Conservation (phyloP, 1,140 invertebrate species). For the Drosophila willistoni region DNA sequence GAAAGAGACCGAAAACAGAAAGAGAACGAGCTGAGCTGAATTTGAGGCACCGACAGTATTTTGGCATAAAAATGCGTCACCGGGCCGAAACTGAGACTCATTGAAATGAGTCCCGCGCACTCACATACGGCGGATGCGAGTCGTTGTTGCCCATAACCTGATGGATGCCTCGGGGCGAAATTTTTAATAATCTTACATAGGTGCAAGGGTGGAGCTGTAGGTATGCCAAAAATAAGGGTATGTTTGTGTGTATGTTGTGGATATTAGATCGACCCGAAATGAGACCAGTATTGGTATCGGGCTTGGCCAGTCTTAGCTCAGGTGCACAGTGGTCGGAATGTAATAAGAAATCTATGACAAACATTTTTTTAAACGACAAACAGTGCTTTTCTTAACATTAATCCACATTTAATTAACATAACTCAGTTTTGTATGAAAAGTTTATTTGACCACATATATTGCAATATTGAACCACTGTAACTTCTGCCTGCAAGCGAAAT, state of each 20-base stretch:
- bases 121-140: slow-evolving; percentile 28
- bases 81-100: slow-evolving; percentile 48
- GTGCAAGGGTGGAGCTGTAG: neutral
- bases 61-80: slow-evolving; percentile 12
- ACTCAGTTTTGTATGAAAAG: neutral
- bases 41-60: slow-evolving; percentile 5
- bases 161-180: slow-evolving; percentile 72
- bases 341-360: neutral
- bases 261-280: neutral
- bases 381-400: neutral
- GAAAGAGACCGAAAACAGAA: neutral
- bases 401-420: neutral
- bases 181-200: slow-evolving; percentile 73
- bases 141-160: slow-evolving; percentile 32
- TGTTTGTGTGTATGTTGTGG: neutral
- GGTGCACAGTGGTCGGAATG: neutral
- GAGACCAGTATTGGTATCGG: slow-evolving; percentile 1
- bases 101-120: slow-evolving; percentile 71
- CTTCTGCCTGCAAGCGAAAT: neutral
- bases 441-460: neutral
- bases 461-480: neutral
- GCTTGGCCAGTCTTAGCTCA: neutral
- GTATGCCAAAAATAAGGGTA: neutral
- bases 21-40: neutral
- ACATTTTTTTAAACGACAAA: neutral